Conservation (phyloP, 2,113 vertebrate genomes). For the pig (Sus scrofa) region DNA sequence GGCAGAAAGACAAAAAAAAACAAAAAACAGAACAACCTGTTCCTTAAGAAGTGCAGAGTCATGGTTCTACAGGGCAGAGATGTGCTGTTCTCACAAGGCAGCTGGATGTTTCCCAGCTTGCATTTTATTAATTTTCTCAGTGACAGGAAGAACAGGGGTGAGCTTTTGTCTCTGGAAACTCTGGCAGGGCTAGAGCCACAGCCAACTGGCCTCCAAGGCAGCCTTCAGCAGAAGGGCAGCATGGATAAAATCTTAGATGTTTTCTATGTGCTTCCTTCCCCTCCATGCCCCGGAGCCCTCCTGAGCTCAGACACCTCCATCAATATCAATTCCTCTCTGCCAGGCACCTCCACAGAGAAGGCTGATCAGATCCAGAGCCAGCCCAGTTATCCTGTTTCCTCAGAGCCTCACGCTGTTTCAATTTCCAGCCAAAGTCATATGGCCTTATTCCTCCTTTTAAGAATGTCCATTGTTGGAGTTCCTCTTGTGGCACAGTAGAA, state of each 20-base stretch:
- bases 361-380: not conserved
- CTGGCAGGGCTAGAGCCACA: not conserved
- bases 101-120: not conserved
- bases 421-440: not conserved
- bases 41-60: not conserved
- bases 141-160: not conserved
- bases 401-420: not conserved
- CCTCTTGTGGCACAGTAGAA: not conserved
- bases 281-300: not conserved
- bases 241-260: not conserved
- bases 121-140: not conserved
- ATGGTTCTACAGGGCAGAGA: not conserved
- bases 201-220: not conserved
- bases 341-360: not conserved
- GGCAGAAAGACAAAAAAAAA: too few relatives aligned
- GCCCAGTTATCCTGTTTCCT: not conserved
- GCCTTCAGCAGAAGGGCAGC: fast-evolving
- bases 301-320: not conserved
- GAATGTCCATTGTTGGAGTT: too few relatives aligned
- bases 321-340: not conserved
- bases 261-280: not conserved
- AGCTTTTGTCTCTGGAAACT: not conserved
- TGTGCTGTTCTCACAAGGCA: not conserved
- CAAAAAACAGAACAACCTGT: too few relatives aligned
- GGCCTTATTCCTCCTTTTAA: not conserved